These are phyloP conservation scores for Pterocles gutturalis DNA, from an alignment of 2,113 vertebrate genomes.

Conservation along the genomic window DNA sequence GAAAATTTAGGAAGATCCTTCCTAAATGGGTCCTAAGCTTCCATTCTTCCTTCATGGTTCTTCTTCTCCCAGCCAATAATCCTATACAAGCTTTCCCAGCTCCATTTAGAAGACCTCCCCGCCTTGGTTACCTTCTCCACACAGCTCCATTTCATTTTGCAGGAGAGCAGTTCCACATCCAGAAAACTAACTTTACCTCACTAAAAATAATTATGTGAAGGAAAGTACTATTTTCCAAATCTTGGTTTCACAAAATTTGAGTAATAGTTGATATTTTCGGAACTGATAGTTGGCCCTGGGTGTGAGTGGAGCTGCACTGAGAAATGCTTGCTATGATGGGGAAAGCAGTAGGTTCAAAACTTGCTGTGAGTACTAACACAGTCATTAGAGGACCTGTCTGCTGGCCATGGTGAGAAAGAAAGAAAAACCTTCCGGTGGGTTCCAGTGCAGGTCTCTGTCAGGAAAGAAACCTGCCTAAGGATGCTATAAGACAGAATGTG, in stretches of 20 bases:
- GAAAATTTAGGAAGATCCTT: neutral
- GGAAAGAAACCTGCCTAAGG: neutral
- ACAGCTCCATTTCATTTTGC: neutral
- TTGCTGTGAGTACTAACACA: neutral
- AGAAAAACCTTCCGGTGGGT: neutral
- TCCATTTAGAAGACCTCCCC: neutral
- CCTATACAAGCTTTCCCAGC: neutral
- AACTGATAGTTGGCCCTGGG: neutral
- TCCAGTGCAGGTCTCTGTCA: neutral
- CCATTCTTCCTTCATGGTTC: neutral
- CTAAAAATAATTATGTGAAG: neutral
- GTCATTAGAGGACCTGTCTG: neutral
- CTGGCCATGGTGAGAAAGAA: neutral
- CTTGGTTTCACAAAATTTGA: neutral
- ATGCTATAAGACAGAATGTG: neutral
- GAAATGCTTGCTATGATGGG: neutral
- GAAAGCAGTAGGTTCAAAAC: neutral
- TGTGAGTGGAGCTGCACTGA: neutral
- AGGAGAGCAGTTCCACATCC: neutral
- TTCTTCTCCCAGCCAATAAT: neutral
- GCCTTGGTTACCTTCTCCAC: neutral
- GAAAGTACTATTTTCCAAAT: neutral
- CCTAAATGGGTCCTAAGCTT: neutral
- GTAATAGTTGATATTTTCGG: neutral
- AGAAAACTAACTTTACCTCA: neutral